phyloP scores from a whole-genome alignment of 37 sponge, comb jelly and placozoan species.

The Beroe forskalii region DNA sequence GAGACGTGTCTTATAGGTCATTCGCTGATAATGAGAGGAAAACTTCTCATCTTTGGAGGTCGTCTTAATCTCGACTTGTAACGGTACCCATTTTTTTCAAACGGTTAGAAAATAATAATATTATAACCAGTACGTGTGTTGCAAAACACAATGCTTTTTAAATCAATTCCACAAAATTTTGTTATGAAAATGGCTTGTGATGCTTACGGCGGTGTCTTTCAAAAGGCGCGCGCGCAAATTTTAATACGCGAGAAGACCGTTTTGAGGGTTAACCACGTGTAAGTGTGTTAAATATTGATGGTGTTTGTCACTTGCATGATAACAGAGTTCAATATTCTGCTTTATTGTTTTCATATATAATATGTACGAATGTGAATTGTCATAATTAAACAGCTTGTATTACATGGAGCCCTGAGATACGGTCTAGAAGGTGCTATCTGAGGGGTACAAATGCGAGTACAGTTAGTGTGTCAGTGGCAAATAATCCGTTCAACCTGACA shows the following conservation, averaged over 20 bases:
- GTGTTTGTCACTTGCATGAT: not conserved
- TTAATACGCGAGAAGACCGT: not conserved
- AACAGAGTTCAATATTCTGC: not conserved
- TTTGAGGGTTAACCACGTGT: not conserved
- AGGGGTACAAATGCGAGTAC: too few species aligned
- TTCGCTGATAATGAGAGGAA: slow-evolving; percentile 25
- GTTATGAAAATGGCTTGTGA: not conserved
- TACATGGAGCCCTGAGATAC: too few species aligned
- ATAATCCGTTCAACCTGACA: too few species aligned
- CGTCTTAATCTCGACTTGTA: slow-evolving; percentile 58
- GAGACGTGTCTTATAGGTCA: too few species aligned
- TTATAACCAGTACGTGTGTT: not conserved
- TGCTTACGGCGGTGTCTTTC: not conserved
- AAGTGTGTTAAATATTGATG: not conserved
- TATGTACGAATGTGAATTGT: too few species aligned
- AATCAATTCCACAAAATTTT: not conserved
- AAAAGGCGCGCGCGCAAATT: not conserved
- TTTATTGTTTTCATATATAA: too few species aligned
- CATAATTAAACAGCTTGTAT: too few species aligned
- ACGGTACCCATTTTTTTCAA: slow-evolving; percentile 52
- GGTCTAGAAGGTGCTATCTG: too few species aligned
- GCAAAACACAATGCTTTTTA: not conserved
- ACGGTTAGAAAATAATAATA: not conserved
- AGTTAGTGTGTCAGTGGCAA: too few species aligned
- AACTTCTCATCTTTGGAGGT: slow-evolving; percentile 35